Evolutionary conservation across 2,113 vertebrate species (phyloP), one percentile per base, ranked within the genome.

Genomic region (Oriolus oriolus): DNA sequence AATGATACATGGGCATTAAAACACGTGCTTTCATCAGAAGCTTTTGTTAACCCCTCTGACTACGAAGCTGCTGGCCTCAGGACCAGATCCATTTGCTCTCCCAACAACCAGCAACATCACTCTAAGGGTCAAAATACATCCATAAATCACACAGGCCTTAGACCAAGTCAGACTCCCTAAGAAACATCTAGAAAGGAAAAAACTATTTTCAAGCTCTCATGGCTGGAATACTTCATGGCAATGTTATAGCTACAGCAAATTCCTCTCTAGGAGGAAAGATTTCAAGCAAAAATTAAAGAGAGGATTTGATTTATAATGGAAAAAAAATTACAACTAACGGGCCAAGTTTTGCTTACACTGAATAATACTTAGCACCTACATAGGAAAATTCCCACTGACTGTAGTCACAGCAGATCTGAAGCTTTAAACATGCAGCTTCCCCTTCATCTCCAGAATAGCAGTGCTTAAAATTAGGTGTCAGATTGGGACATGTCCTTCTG

Each of bases 331-430:
- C 63, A 87, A 75, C 49, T 79, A 87, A 82, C 1, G 0, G 82
- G 78, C 84, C 87, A 94, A 89, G 76, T 90, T 89, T 96, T 96
- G 91, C 94, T 85, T 95, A 95, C 74, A 87, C 84, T 95, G 93
- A 93, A 94, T 93, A 96, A 74, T 85, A 95, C 93, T 96, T 96
- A 96, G 45, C 93, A 94, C 94, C 87, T 96, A 94, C 54, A 74
- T 79, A 87, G 94, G 96, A 97, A 97, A 96, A 97, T 96, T 95
- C 94, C 89, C 94, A 89, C 45, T 93, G 84, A 65, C 91, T 85
- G 59, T 54, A 96, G 84, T 95, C 81, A 94, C 41, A 83, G 70
- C 52, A 96, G 61, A 80, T 84, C 89, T 91, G 81, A 82, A 66
- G 27, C n/a, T 83, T 96, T 90, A 93, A 94, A 93, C 41, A 70